Evolutionary conservation across 2,797 vertebrate genomes (phyloP).

Genomic region (Orestias chungarensis): DNA sequence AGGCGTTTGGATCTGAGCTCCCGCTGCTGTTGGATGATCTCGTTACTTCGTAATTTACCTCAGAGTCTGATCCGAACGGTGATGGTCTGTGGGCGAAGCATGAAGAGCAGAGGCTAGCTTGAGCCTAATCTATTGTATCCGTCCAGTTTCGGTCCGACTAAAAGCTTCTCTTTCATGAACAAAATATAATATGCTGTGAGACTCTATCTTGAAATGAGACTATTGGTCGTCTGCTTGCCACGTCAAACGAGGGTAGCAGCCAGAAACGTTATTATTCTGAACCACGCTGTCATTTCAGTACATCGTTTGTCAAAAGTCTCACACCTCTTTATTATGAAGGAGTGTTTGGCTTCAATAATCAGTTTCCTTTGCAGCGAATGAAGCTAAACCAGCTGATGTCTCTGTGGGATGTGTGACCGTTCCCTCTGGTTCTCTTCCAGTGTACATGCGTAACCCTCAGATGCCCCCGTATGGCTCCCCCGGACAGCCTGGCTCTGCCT

Average conservation of each 20-base stretch:
- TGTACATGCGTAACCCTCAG: constrained; percentile 96
- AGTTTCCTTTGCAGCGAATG: not conserved
- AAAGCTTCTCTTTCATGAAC: not conserved
- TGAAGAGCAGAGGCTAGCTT: not conserved
- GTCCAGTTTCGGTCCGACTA: not conserved
- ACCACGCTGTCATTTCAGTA: not conserved
- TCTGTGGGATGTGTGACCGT: not conserved
- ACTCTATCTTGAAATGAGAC: not conserved
- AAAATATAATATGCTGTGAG: not conserved
- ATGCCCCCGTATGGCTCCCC: constrained; percentile 96
- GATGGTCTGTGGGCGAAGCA: constrained; percentile 2
- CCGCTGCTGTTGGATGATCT: not conserved
- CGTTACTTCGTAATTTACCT: not conserved
- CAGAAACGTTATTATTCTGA: not conserved
- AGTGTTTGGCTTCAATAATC: not conserved
- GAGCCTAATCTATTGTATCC: not conserved
- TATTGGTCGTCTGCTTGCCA: not conserved
- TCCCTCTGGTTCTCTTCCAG: constrained; percentile 64
- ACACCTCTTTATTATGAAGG: not conserved
- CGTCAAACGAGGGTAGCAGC: constrained; percentile 1
- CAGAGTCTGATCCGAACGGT: not conserved
- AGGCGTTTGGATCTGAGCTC: not conserved
- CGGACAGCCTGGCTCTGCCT: constrained; percentile 93
- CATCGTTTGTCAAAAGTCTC: not conserved
- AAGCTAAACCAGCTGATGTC: not conserved